Base-by-base conservation (phyloP, 64 coral and sea anemone genomes). In the Catalaphyllia jardinei region DNA sequence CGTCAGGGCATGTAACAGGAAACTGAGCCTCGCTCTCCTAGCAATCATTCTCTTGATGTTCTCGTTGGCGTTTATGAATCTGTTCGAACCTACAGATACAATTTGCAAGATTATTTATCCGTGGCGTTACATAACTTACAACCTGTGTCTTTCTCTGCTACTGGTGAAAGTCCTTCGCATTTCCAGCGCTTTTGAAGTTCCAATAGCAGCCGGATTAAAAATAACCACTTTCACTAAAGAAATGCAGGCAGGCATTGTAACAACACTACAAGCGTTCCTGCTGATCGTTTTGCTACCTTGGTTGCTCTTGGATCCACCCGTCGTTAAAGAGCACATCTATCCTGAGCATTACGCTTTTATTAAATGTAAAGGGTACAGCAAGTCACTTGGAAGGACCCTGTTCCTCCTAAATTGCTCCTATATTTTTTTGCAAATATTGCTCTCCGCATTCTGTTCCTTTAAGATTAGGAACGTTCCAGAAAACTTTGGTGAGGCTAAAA, bases 1-100 rank as follows among this genome's bases (percentile, higher is more conserved):
- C 54, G 90, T 92, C 6, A 92, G 69, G 52, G 94, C 94, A 10
- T 83, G 90, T 19, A 96, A 96, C 31, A 75, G 90, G 60, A 90
- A 96, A 29, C 22, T 96, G 16, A 88, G 89, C 6, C 77, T 73
- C 35, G 17, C 84, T 49, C 76, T 89, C 8, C 62, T 96, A 8
- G 14, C 72, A 7, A 73, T 75, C 13, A 89, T 96, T 30, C 39
- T 79, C 11, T 29, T 79, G 42, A 52, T n/a, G 0, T 83, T 89
- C 14, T 22, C 77, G 8, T 51, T 92, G 22, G 54, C 77, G 2
- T 65, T 92, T 1, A 63, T 96, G 1, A 84, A 89, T 74, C 71
- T 96, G 1, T 60, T 62, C 24, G n/a, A 84, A 25, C 86, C 94
- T 1, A 86, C 89, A 11, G 19, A 3, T 2, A 24, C 72, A 18